Conservation (phyloP, 2,888 invertebrate genomes). For the Agonopterix subpropinquella region DNA sequence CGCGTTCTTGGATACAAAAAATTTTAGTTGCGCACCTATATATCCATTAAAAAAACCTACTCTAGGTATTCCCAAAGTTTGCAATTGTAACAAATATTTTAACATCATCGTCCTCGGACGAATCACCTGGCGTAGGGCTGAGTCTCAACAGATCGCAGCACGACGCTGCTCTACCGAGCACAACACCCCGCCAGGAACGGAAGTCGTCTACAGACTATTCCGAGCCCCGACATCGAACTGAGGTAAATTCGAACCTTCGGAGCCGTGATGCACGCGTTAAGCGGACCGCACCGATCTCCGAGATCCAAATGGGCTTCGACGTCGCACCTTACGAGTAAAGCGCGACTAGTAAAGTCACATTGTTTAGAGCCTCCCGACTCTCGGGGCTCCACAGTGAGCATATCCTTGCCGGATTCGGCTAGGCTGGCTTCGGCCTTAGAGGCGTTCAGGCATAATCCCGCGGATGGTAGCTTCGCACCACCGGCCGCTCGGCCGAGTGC, state of each 20-base stretch:
- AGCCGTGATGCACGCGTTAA: too few relatives aligned
- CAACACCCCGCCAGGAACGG: too few relatives aligned
- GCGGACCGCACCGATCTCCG: neutral
- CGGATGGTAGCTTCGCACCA: constrained; percentile 78
- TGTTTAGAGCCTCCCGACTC: constrained; percentile 64
- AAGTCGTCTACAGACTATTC: too few relatives aligned
- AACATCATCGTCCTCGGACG: neutral
- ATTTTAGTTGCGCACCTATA: too few relatives aligned
- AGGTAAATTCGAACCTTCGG: too few relatives aligned
- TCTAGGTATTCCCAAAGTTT: too few relatives aligned
- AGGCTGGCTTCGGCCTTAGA: constrained; percentile 79
- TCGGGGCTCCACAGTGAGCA: constrained; percentile 17
- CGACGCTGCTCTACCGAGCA: too few relatives aligned
- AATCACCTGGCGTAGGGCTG: neutral
- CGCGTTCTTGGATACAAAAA: too few relatives aligned
- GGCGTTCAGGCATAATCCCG: constrained; percentile 73
- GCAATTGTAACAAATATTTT: too few relatives aligned
- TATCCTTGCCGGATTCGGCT: constrained; percentile 68
- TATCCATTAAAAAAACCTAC: too few relatives aligned
- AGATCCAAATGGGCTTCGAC: constrained; percentile 34
- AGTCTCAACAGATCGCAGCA: too few relatives aligned
- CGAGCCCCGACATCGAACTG: too few relatives aligned
- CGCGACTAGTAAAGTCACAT: constrained; percentile 48
- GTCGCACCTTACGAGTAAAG: constrained; percentile 20
- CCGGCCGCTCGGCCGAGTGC: constrained; percentile 77